phyloP scores from a whole-genome alignment of 2,797 vertebrate species.

The Gobio occitaniae region DNA sequence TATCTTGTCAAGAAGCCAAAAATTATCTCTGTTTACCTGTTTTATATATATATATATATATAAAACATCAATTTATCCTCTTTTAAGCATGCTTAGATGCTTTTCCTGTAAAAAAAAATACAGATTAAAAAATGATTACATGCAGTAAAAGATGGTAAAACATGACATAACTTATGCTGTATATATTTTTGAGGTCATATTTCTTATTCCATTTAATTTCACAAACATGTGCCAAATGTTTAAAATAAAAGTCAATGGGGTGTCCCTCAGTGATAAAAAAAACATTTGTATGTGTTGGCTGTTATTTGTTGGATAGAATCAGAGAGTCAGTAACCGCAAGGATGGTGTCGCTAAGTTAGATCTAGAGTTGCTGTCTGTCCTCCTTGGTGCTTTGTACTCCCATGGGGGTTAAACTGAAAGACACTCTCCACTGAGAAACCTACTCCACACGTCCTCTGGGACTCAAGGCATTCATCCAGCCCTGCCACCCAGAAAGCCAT shows the following conservation, averaged over 20 bases:
- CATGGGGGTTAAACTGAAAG: constrained; percentile 49
- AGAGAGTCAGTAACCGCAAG: not conserved
- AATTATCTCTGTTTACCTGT: too few relatives aligned
- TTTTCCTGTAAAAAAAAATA: not conserved
- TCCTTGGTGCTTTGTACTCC: constrained; percentile 45
- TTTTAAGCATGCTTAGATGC: not conserved
- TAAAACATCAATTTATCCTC: too few relatives aligned
- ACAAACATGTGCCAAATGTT: not conserved
- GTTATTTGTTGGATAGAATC: constrained; percentile 4
- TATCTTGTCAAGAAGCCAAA: too few relatives aligned
- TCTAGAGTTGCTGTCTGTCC: constrained; percentile 66
- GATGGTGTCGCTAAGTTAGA: constrained; percentile 64
- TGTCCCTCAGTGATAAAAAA: not conserved
- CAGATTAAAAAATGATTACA: too few relatives aligned
- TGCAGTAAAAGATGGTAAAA: not conserved
- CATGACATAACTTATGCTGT: not conserved
- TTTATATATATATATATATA: too few relatives aligned
- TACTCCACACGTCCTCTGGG: constrained; percentile 62
- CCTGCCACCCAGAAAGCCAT: constrained; percentile 64
- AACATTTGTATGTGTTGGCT: constrained; percentile 2
- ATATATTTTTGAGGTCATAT: not conserved
- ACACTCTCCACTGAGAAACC: constrained; percentile 68
- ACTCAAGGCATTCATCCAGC: constrained; percentile 68
- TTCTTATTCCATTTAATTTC: not conserved
- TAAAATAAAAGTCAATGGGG: not conserved